Evolutionary conservation across 2,888 invertebrate species (phyloP).

Genomic region (Synanthedon andrenaeformis): DNA sequence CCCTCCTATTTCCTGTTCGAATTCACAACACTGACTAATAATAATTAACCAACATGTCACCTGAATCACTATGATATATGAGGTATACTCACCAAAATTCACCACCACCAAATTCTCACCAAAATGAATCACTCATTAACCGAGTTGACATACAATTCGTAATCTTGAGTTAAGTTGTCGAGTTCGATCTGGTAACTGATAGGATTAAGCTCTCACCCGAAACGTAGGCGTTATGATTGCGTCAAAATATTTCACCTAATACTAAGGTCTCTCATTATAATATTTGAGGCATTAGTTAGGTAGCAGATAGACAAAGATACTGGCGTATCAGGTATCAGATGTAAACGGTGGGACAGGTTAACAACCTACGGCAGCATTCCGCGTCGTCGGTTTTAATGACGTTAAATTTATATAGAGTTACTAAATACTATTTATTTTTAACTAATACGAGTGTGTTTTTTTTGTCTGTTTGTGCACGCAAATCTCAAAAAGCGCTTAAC

Average conservation of each 20-base stretch:
- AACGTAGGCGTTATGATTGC: slow-evolving; percentile 6
- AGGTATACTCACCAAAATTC: neutral
- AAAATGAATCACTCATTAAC: neutral
- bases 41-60: neutral
- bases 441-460: too few species aligned
- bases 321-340: slow-evolving; percentile 55
- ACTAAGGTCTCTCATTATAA: slow-evolving; percentile 38
- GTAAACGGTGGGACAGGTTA: slow-evolving; percentile 54
- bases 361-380: slow-evolving; percentile 56
- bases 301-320: slow-evolving; percentile 55
- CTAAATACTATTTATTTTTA: too few species aligned
- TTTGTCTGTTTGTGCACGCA: too few species aligned
- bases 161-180: neutral
- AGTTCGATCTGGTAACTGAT: neutral
- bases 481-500: too few species aligned
- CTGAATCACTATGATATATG: neutral
- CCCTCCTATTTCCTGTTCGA: too few species aligned
- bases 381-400: slow-evolving; percentile 38
- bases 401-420: slow-evolving; percentile 35
- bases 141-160: neutral
- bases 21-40: too few species aligned
- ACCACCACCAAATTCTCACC: neutral
- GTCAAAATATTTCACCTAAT: slow-evolving; percentile 26
- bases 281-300: slow-evolving; percentile 38
- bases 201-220: neutral